Evolutionary conservation across 2,113 vertebrate genomes (phyloP).

Genomic region (Chionodraco myersi): DNA sequence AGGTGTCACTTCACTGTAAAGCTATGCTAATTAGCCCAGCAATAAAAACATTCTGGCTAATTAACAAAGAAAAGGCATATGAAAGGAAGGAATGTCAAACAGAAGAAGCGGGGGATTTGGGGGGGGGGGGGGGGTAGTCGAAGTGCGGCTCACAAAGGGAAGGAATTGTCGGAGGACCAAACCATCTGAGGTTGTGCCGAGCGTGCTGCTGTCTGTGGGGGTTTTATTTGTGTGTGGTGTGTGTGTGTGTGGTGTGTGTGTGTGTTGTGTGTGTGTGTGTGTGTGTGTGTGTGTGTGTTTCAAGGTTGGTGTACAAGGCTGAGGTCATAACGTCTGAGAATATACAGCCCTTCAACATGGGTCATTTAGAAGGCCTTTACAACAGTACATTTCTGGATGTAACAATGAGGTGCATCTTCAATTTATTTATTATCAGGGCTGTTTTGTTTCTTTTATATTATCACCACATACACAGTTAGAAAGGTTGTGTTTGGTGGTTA

Average conservation of each 20-base stretch:
- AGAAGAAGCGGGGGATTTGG: constrained; percentile 3
- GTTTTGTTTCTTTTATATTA: too few species aligned
- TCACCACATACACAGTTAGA: too few species aligned
- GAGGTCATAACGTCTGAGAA: constrained; percentile 35
- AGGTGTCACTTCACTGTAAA: constrained; percentile 65
- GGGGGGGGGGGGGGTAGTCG: constrained; percentile 11
- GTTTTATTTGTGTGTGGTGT: constrained; percentile 20
- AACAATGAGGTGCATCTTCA: too few species aligned
- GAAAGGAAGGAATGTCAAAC: constrained; percentile 69
- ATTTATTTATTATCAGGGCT: too few species aligned
- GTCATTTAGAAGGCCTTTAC: too few species aligned
- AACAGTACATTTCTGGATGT: too few species aligned
- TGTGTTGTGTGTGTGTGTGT: too few species aligned
- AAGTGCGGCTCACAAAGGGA: constrained; percentile 51
- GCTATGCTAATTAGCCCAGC: constrained; percentile 67
- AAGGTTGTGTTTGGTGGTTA: too few species aligned
- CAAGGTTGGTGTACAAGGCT: background rate
- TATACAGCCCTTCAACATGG: constrained; percentile 10
- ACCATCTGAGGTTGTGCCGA: constrained; percentile 47
- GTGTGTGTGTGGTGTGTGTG: too few species aligned
- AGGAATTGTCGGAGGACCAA: constrained; percentile 64
- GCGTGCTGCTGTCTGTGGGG: constrained; percentile 16
- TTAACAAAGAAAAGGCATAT: constrained; percentile 65
- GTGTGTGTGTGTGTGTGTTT: background rate
- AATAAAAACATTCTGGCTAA: constrained; percentile 71